A percentile compares a stretch with the other conserved stretches of the same genome.
These are phyloP conservation scores for Acronicta leporina DNA, from an alignment of 2,888 invertebrate genomes.

Conservation along the genomic window DNA sequence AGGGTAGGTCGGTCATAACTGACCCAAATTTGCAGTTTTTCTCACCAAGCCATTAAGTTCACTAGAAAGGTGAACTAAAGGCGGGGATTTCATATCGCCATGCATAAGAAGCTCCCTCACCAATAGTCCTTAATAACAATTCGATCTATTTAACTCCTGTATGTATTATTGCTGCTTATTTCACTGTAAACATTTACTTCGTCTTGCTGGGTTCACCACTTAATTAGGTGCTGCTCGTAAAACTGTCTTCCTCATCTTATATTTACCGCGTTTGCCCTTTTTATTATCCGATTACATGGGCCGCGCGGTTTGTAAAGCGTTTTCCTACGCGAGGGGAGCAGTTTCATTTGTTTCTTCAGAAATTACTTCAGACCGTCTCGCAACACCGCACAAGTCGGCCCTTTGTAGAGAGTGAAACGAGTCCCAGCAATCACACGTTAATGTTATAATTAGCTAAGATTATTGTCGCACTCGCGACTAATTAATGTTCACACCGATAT, in stretches of 20 bases:
- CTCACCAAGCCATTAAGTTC: too few species aligned
- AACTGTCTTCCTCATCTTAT: constrained; percentile 90
- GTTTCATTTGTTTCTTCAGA: constrained; percentile 89
- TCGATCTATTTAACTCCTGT: constrained; percentile 31
- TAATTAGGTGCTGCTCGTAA: constrained; percentile 89
- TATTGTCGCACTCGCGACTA: constrained; percentile 75
- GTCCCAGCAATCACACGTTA: constrained; percentile 66
- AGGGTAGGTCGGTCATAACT: too few species aligned
- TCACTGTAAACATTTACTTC: constrained; percentile 82
- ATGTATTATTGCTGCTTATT: constrained; percentile 64
- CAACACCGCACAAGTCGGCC: constrained; percentile 63
- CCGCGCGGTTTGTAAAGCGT: constrained; percentile 86
- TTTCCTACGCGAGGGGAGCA: constrained; percentile 85
- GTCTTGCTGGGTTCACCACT: constrained; percentile 87
- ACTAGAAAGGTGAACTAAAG: too few species aligned
- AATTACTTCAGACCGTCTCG: constrained; percentile 84
- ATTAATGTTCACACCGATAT: constrained; percentile 85
- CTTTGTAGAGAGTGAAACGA: constrained; percentile 59
- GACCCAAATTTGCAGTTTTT: too few species aligned
- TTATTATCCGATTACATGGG: constrained; percentile 89
- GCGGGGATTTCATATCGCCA: background rate
- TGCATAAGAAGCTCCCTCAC: background rate
- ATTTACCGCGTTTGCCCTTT: constrained; percentile 90
- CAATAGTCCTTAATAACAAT: background rate
- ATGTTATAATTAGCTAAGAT: constrained; percentile 80